Evolutionary conservation across 92 coral and sea anemone species (phyloP).

Genomic region (Zoanthus sansibaricus): DNA sequence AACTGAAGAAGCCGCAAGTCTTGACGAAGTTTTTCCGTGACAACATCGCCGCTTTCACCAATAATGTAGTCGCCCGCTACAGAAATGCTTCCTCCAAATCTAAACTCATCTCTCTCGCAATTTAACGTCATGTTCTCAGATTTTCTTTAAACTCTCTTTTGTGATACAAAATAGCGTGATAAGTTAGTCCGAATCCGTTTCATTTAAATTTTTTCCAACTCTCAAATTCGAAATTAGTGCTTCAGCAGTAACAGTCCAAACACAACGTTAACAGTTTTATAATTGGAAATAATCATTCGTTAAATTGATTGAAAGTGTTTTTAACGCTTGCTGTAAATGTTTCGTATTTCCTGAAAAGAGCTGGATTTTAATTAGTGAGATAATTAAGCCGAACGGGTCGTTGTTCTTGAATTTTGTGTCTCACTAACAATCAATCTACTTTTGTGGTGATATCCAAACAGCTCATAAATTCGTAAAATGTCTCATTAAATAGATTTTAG

Average conservation of each 20-base stretch:
- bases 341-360: background rate
- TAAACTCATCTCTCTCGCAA: background rate
- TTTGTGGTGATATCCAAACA: background rate
- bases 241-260: background rate
- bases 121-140: background rate
- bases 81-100: background rate
- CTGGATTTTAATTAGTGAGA: background rate
- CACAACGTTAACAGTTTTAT: background rate
- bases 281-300: background rate
- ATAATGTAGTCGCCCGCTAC: background rate
- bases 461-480: background rate
- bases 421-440: background rate
- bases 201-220: background rate
- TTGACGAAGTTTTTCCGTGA: constrained; percentile 69
- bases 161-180: background rate
- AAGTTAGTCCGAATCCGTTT: background rate
- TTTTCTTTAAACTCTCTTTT: background rate
- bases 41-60: constrained; percentile 6
- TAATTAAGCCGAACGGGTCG: background rate
- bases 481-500: background rate
- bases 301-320: background rate
- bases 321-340: background rate
- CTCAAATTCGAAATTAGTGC: background rate
- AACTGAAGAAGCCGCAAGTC: constrained; percentile 82
- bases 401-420: background rate